Evolutionary conservation across 2,113 vertebrate genomes (phyloP), one percentile per base, ranked within the genome.

Genomic region (Talpa occidentalis): DNA sequence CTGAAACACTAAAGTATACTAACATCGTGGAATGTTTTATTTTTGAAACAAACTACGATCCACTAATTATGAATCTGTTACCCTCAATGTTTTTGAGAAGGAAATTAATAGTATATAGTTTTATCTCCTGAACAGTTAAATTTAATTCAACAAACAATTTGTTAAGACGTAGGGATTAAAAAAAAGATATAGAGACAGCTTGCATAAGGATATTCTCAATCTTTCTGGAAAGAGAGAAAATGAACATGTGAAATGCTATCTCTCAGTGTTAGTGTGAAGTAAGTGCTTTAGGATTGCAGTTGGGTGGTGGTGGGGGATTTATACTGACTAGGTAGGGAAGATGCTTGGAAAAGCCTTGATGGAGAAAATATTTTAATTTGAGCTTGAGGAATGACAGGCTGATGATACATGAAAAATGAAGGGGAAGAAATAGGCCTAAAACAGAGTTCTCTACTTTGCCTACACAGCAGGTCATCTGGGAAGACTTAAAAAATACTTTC

Each of bases 91-190:
- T 92, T 96, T 89, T 47, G 80, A 97, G 66, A 37, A 70, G 22
- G 32, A 79, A 88, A 74, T 82, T 91, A 89, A 89, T 93, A 88
- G 26, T 62, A 92, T 94, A 74, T 86, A 22, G 88, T 95, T 89
- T 6, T 10, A 95, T 66, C 89, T 79, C 52, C 40, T 89, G 77
- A 90, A 89, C 26, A 84, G 69, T 95, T 86, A 91, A 94, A 83
- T 83, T 93, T 78, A 94, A 79, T n/a, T 93, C 83, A 70, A 91
- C 67, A 93, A 73, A 85, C 74, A 88, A 88, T 89, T 92, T 93
- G 69, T 94, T 87, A 77, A 83, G 60, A 93, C 67, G 93, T 87
- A 54, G 35, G 37, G 28, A 90, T 84, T 88, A 83, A 85, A 87
- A 83, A 64, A 79, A 87, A 66, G 52, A 84, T 67, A 24, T 44